A percentile compares a stretch with the other conserved stretches of the same genome.
These are phyloP conservation scores for Drosophila lutescens DNA, from an alignment of 2,888 invertebrate species.

Conservation along the genomic window DNA sequence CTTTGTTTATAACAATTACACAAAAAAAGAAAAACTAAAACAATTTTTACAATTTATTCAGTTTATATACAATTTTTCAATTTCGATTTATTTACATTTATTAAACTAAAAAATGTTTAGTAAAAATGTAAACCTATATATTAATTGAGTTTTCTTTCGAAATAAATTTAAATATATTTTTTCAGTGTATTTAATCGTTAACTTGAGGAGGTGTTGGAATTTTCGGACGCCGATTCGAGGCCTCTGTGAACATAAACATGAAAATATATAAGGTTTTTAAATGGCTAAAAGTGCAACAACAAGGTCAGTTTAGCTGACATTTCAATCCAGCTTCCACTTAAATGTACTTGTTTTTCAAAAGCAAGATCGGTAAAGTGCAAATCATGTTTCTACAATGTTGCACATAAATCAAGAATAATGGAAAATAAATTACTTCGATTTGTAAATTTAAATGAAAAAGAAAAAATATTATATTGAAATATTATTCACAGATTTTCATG, in stretches of 20 bases:
- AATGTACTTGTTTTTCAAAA: constrained; percentile 24
- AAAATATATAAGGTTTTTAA: constrained; percentile 25
- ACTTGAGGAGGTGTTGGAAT: constrained; percentile 15
- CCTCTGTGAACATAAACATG: constrained; percentile 27
- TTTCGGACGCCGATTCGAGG: constrained; percentile 16
- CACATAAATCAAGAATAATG: not conserved
- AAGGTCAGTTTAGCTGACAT: constrained; percentile 37
- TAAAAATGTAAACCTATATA: too few relatives aligned
- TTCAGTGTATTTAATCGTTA: not conserved
- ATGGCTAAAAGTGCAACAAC: constrained; percentile 45
- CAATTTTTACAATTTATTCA: too few relatives aligned
- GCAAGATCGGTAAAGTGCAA: not conserved
- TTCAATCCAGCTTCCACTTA: constrained; percentile 24
- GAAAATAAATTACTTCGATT: too few relatives aligned
- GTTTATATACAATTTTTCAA: too few relatives aligned
- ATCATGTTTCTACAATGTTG: not conserved
- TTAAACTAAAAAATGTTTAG: too few relatives aligned
- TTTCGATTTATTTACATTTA: too few relatives aligned
- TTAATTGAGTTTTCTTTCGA: not conserved
- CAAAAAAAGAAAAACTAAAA: constrained; percentile 2
- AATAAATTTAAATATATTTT: too few relatives aligned
- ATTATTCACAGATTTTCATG: not conserved
- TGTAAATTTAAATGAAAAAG: not conserved
- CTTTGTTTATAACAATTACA: constrained; percentile 23
- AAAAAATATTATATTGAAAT: not conserved